phyloP scores from a whole-genome alignment of 53 echinoderm and acorn worm genomes.

The Henricia sp. region DNA sequence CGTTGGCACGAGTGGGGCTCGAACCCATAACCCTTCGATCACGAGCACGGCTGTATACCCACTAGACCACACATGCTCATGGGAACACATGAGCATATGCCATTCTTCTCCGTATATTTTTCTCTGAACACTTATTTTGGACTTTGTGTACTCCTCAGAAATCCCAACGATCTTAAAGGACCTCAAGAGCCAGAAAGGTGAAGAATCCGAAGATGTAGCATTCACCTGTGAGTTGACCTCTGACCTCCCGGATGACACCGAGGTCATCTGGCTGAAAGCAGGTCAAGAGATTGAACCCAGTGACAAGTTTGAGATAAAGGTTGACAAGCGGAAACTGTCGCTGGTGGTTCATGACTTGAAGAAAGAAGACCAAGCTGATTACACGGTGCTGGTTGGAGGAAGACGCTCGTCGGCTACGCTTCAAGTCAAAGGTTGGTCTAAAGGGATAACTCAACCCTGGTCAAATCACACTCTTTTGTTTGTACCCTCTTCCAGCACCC shows the following conservation, averaged over 20 bases:
- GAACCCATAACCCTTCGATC: no score
- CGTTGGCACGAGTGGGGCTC: no score
- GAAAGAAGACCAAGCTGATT: constrained; percentile 54
- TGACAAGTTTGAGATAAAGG: constrained; percentile 55
- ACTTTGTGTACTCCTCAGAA: constrained; percentile 3
- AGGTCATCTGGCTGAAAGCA: constrained; percentile 63
- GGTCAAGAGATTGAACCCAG: constrained; percentile 32
- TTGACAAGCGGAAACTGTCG: constrained; percentile 29
- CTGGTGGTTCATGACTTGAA: constrained; percentile 70
- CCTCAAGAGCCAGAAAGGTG: constrained; percentile 55
- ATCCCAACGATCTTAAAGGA: constrained; percentile 24
- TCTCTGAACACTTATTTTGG: background rate
- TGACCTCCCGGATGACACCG: constrained; percentile 38
- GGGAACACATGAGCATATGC: no score
- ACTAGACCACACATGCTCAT: no score
- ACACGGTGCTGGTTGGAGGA: constrained; percentile 65
- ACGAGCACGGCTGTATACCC: no score
- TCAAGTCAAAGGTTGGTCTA: constrained; percentile 60
- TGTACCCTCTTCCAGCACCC: no score
- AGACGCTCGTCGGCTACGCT: constrained; percentile 63
- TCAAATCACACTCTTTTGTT: no score
- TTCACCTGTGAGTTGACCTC: constrained; percentile 62
- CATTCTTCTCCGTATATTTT: no score
- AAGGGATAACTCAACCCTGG: no score
- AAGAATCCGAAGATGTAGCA: constrained; percentile 45